Conservation (phyloP, 2,797 vertebrate genomes). For the Galagoides demidoff region DNA sequence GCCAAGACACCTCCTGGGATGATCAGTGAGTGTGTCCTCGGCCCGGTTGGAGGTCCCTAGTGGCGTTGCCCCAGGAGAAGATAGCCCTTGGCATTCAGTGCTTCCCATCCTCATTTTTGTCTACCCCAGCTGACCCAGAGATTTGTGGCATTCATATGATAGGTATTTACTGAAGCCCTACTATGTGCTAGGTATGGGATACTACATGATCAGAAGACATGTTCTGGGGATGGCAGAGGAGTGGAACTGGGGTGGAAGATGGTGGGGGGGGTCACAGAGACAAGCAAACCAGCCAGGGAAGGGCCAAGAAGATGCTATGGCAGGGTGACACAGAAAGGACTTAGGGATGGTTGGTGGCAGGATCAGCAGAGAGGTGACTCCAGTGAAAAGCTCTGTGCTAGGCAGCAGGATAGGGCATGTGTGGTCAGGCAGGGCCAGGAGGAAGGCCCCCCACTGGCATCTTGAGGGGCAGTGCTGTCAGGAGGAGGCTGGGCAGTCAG, state of each 20-base stretch:
- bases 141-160: rapidly evolving
- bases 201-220: not conserved
- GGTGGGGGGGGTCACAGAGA: not conserved
- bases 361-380: not conserved
- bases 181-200: not conserved
- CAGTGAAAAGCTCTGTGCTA: rapidly evolving
- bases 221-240: rapidly evolving
- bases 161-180: not conserved
- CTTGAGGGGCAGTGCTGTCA: not conserved
- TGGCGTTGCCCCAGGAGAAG: not conserved
- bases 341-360: rapidly evolving
- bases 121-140: not conserved
- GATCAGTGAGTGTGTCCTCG: rapidly evolving
- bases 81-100: no score
- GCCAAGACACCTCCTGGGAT: not conserved
- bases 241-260: not conserved
- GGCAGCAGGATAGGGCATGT: not conserved
- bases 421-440: not conserved
- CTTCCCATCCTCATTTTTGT: rapidly evolving
- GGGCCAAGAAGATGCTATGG: not conserved
- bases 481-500: not conserved
- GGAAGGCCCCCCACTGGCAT: not conserved
- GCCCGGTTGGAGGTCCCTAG: not conserved
- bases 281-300: not conserved
- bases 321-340: no score